Base-by-base conservation (phyloP, 2,888 invertebrate species). In the Ophion ventricosus region DNA sequence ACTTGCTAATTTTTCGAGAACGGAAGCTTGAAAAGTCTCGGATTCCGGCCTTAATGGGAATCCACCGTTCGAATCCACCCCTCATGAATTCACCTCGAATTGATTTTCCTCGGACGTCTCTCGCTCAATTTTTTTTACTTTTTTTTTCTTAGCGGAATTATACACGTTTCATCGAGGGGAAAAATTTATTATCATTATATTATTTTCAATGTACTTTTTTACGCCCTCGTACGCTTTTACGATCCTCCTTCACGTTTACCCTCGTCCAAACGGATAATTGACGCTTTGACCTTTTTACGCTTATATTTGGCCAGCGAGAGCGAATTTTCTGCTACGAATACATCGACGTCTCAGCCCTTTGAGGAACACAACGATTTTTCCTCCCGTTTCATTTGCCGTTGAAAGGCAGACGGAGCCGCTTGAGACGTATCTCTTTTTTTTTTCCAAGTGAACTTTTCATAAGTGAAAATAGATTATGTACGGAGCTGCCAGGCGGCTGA, bases 1-100 rank as follows among this genome's bases (percentile, higher is more conserved):
- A 82, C 82, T 82, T 82, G 77, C 82, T 82, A 82, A 82, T 82
- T 77, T 76, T 17, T 49, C 66, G 69, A 61, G 57, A 69, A 64
- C 70, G 61, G 35, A 35, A 20, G 26, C 61, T 7, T n/a, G 61
- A 59, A 54, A 40, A 57, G 40, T 63, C 70, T 17, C 70, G 64
- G 26, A 64, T 70, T 81, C 64, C 70, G 70, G 76, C 64, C 63
- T 76, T 70, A 81, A 81, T 80, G 80, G 80, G 56, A 80, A 74
- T 80, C 59, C 67, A 61, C 80, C 57, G 29, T 61, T 26, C 57
- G 35, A 25, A 43, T 59, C 66, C 57, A 35, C 29, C 72, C 72
- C 56, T 17, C 66, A 43, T 40, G 40, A 40, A 73, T 73, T 73
- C 73, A 23, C 17, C 17, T 61, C 17, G 59, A 40, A 75, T 63